These are phyloP conservation scores for Cyclina sinensis DNA, from an alignment of 1,140 invertebrate species.

Conservation along the genomic window DNA sequence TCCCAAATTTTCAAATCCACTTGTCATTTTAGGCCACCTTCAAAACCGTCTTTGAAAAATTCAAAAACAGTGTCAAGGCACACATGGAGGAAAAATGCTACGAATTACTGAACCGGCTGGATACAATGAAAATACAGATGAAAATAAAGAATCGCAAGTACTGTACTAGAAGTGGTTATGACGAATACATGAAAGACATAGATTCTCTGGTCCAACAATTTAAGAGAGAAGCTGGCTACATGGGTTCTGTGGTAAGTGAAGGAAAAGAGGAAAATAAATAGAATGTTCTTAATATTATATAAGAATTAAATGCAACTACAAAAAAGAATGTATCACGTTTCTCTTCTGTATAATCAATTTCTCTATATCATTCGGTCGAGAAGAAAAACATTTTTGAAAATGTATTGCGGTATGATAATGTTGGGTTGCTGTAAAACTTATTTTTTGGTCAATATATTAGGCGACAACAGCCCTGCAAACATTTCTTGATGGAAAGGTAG, in stretches of 20 bases:
- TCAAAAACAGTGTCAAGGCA: neutral
- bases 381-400: no score
- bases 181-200: neutral
- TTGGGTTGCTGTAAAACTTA: no score
- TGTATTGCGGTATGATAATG: no score
- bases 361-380: no score
- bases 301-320: no score
- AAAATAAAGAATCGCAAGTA: neutral
- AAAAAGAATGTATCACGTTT: no score
- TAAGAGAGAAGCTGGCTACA: neutral
- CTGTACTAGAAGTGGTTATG: neutral
- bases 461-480: neutral
- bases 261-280: no score
- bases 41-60: neutral
- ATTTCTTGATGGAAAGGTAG: neutral
- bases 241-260: neutral
- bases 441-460: no score
- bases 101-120: neutral
- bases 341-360: no score
- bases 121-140: neutral
- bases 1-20: no score
- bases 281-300: no score
- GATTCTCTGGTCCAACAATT: neutral
- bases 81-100: neutral
- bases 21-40: neutral